phyloP scores from a whole-genome alignment of 64 coral and sea anemone species.

The Catalaphyllia jardinei region DNA sequence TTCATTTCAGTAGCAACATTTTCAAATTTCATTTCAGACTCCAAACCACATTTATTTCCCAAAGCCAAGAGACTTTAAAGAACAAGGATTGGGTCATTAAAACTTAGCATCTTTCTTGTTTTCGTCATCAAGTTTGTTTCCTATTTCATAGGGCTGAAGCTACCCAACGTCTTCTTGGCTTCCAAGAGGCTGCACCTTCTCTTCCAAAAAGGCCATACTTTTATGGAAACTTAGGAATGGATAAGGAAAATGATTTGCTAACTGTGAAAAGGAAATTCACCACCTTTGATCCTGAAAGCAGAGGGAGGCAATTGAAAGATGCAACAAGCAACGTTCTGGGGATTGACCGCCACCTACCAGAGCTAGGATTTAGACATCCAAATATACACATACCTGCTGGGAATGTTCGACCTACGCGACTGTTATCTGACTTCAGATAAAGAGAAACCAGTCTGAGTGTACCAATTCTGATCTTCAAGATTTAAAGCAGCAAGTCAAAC shows the following conservation, averaged over 20 bases:
- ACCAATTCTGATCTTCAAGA: neutral
- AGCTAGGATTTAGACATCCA: conserved; percentile 25
- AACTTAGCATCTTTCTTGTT: neutral
- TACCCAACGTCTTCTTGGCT: conserved; percentile 20
- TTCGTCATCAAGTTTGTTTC: neutral
- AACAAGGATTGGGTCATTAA: neutral
- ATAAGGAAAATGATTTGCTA: conserved; percentile 59
- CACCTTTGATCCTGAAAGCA: conserved; percentile 17
- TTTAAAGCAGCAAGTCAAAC: neutral
- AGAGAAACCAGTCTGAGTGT: neutral
- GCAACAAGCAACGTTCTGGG: conserved; percentile 12
- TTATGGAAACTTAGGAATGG: conserved; percentile 42
- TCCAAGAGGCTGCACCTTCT: neutral
- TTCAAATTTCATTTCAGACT: too few species aligned
- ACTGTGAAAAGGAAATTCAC: conserved; percentile 47
- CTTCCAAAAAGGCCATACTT: conserved; percentile 5
- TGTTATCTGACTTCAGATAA: conserved; percentile 48
- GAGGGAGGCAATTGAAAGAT: conserved; percentile 25
- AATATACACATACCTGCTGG: conserved; percentile 32
- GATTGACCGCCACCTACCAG: conserved; percentile 16
- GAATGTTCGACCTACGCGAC: conserved; percentile 34
- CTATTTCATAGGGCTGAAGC: neutral
- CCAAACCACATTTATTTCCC: too few species aligned
- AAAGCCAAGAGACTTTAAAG: too few species aligned
- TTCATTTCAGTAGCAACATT: too few species aligned